Evolutionary conservation across 1,140 invertebrate species (phyloP), one percentile per base, ranked within the genome.

Genomic region (Plutomurus gul): DNA sequence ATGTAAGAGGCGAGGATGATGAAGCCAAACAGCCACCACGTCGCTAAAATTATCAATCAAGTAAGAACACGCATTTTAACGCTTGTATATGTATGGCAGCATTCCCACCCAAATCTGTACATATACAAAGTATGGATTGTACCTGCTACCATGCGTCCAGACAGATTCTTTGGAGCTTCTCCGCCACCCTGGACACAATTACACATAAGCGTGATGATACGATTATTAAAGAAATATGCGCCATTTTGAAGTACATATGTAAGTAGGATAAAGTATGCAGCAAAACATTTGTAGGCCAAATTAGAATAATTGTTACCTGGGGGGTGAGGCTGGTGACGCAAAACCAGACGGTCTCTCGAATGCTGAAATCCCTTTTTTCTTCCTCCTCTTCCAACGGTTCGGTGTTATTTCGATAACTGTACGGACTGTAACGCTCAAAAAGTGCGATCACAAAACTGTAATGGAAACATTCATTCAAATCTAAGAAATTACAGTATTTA

Each of bases 1-100:
- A 96, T 98, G 86, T 99, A 99, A 0, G 96, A 97, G n/a, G 96
- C 96, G 84, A 98, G 97, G 56, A 99, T 96, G 84, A 98, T 97
- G 86, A 98, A 98, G 2, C 96, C 95, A 87, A 98, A 98, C 4
- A 98, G 87, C 97, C 97, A 99, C 96, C 96, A 98, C 0, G 96
- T 97, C 1, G 96, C 96, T 65, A 25, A n/a, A n/a, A n/a, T n/a
- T n/a, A n/a, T n/a, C n/a, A n/a, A n/a, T n/a, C n/a, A n/a, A n/a
- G n/a, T n/a, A n/a, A n/a, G n/a, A n/a, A n/a, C n/a, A n/a, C n/a
- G n/a, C n/a, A n/a, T n/a, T n/a, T n/a, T n/a, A n/a, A n/a, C n/a
- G n/a, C n/a, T n/a, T n/a, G n/a, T n/a, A n/a, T n/a, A n/a, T n/a
- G n/a, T n/a, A n/a, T n/a, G n/a, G n/a, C n/a, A n/a, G n/a, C n/a